These are phyloP conservation scores for Thermophis baileyi DNA, from an alignment of 2,113 vertebrate species.

Conservation along the genomic window DNA sequence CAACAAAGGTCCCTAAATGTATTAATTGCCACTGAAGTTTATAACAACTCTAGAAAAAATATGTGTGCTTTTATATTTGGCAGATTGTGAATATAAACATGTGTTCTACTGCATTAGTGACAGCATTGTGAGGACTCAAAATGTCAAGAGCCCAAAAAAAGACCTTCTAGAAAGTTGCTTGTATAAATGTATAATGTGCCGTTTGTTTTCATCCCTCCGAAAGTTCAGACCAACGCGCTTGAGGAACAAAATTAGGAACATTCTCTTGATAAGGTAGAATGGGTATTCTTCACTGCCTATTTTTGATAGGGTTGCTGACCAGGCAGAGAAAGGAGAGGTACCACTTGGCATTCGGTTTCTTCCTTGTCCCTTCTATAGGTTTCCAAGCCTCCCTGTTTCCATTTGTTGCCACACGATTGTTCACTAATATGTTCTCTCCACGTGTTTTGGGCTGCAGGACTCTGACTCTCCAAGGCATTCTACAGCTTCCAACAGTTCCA, in stretches of 20 bases:
- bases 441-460: constrained; percentile 77
- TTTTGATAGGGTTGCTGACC: not conserved
- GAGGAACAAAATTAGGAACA: not conserved
- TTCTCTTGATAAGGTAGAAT: not conserved
- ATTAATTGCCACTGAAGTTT: not conserved
- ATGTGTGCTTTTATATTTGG: not conserved
- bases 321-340: rapidly evolving
- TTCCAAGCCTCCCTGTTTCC: not conserved
- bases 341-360: not conserved
- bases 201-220: not conserved
- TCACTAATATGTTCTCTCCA: constrained; percentile 15
- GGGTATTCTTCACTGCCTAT: not conserved
- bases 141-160: not conserved
- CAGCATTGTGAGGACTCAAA: not conserved
- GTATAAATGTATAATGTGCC: not conserved
- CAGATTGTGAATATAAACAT: not conserved
- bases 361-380: not conserved
- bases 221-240: not conserved
- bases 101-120: not conserved
- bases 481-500: constrained; percentile 97
- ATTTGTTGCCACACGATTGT: not conserved
- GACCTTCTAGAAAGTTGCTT: not conserved
- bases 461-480: constrained; percentile 97
- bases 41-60: not conserved
- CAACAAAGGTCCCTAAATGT: not conserved